Evolutionary conservation across 23 tunicate species (phyloP), one percentile per base, ranked within the genome.

Genomic region (Ciona savignyi): DNA sequence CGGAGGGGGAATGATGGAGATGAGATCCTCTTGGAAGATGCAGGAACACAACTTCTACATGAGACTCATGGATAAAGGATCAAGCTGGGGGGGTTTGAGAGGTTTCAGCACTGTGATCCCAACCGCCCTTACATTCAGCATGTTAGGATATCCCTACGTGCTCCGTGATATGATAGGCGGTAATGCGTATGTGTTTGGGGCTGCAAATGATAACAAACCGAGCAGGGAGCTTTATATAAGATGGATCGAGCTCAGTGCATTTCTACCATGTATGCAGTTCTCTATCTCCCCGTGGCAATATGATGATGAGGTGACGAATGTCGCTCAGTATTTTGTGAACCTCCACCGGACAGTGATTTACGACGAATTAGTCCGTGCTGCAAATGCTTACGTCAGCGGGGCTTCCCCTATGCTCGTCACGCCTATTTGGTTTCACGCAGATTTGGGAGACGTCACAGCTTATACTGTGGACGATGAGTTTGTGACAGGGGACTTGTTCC

Each of bases 121-220:
- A 6, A 80, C 88, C 25, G 89, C 77, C 23, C 80, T 89, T 19
- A 79, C 85, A 1, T 83, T 85, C 29, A 71, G 90, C n/a, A 80
- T 79, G 2, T 63, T 89, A 21, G 96, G 96, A 23, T 89, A 89
- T 63, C 85, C 83, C 1, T 89, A 31, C 28, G 80, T 89, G 26
- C 25, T 89, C 32, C 96, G 89, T 19, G 96, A 89, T 74, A 89
- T 89, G 96, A 85, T 89, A 1, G 96, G 96, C 6, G 96, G 96
- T 2, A 89, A 89, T 62, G 85, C 82, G 27, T 78, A 83, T 63
- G 87, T 67, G 9, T 32, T 69, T 3, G 86, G 79, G 29, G 34
- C 30, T 2, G 29, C 60, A 19, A 29, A 70, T 27, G 26, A 32
- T 35, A 29, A 0, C 20, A 78, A 34, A 60, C 84, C 92, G 28